Conservation (phyloP, 1,140 invertebrate genomes). For the Trichonephila clavata region DNA sequence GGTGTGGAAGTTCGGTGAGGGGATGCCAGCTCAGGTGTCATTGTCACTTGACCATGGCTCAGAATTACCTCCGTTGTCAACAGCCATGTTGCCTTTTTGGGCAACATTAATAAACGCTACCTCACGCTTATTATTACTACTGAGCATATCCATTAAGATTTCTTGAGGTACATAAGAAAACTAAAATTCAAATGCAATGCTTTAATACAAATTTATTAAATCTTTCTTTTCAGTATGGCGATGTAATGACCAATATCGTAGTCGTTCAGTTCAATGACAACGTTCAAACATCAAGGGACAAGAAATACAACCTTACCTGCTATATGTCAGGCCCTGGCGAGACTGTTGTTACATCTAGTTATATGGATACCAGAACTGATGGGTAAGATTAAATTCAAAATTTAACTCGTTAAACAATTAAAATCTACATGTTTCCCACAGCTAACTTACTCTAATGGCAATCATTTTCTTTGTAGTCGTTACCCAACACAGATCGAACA, state of each 20-base stretch:
- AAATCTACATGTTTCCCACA: not conserved
- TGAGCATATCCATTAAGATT: too few relatives aligned
- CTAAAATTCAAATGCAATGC: not conserved
- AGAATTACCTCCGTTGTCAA: too few relatives aligned
- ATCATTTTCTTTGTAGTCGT: slow-evolving; percentile 81
- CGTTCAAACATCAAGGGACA: slow-evolving; percentile 94
- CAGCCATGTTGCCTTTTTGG: too few relatives aligned
- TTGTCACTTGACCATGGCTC: too few relatives aligned
- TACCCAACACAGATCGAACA: slow-evolving; percentile 95
- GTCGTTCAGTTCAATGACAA: slow-evolving; percentile 96
- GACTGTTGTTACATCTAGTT: slow-evolving; percentile 94
- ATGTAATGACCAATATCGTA: slow-evolving; percentile 96
- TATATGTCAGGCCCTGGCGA: slow-evolving; percentile 94
- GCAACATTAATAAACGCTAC: too few relatives aligned
- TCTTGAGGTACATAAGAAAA: too few relatives aligned
- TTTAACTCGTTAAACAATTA: too few relatives aligned
- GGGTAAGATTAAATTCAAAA: slow-evolving; percentile 70
- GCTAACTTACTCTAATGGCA: not conserved
- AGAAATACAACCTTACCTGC: slow-evolving; percentile 95
- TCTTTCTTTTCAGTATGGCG: slow-evolving; percentile 86
- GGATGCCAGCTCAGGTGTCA: too few relatives aligned
- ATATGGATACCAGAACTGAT: slow-evolving; percentile 91
- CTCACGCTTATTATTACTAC: too few relatives aligned
- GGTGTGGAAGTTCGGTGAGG: too few relatives aligned
- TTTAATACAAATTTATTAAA: not conserved